A percentile compares a stretch with the other conserved stretches of the same genome.
phyloP scores from a whole-genome alignment of 2,797 vertebrate genomes.

The Sciaenops ocellatus region DNA sequence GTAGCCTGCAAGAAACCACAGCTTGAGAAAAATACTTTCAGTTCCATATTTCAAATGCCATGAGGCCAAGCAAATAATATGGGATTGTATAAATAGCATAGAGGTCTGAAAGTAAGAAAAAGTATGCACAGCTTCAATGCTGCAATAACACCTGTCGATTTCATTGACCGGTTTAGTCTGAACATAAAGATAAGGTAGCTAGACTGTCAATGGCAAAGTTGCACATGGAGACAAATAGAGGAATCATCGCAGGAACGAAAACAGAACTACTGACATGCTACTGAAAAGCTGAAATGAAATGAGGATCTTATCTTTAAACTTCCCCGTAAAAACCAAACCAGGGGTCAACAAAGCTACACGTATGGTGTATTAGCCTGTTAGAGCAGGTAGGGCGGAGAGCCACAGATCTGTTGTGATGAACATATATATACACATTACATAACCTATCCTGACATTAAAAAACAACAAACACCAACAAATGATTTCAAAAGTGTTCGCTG shows the following conservation, averaged over 20 bases:
- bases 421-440: not conserved
- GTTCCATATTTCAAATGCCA: conserved; percentile 2
- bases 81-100: not conserved
- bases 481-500: fast-evolving
- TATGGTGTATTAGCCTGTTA: not conserved
- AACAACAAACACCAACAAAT: not conserved
- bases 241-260: not conserved
- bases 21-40: not conserved
- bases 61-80: not conserved
- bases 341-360: not conserved
- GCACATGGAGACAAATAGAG: not conserved
- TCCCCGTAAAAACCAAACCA: not conserved
- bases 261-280: too few relatives aligned
- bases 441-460: not conserved
- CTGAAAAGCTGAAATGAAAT: conserved; percentile 46
- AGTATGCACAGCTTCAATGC: not conserved
- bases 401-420: not conserved
- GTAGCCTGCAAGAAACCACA: not conserved
- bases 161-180: conserved; percentile 15
- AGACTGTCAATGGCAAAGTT: too few relatives aligned
- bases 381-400: not conserved
- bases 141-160: not conserved
- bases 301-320: fast-evolving
- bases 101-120: not conserved
- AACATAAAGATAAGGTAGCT: not conserved